These are phyloP conservation scores for Chrysotoxum bicinctum DNA, from an alignment of 2,888 invertebrate genomes.

Conservation along the genomic window DNA sequence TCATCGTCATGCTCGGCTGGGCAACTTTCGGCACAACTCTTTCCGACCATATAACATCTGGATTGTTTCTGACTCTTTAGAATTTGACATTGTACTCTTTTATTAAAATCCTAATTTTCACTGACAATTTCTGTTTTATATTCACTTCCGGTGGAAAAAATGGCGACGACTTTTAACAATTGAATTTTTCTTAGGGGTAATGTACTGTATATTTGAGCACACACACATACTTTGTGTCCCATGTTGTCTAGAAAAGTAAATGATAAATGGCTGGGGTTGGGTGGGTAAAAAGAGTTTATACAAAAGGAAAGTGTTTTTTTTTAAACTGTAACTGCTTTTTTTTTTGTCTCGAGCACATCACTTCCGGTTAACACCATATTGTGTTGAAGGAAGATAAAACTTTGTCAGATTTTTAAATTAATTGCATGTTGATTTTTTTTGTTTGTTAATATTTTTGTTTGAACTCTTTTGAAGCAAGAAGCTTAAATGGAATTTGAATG, in stretches of 20 bases:
- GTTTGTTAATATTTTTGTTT: background rate
- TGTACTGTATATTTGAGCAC: background rate
- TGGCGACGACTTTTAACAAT: background rate
- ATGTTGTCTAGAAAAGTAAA: slow-evolving; percentile 1
- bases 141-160: slow-evolving; percentile 25
- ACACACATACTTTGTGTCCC: background rate
- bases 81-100: slow-evolving; percentile 42
- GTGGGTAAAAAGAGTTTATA: background rate
- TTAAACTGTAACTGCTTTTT: background rate
- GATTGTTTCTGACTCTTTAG: slow-evolving; percentile 12
- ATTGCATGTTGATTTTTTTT: background rate
- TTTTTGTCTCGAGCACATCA: background rate
- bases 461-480: background rate
- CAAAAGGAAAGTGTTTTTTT: background rate
- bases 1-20: background rate
- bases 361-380: slow-evolving; percentile 11
- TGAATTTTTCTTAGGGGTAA: background rate
- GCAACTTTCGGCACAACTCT: background rate
- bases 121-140: slow-evolving; percentile 48
- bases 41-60: slow-evolving; percentile 10
- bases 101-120: slow-evolving; percentile 60
- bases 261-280: background rate
- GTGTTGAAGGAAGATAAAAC: background rate
- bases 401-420: slow-evolving; percentile 21
- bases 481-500: background rate